Percentiles rank a stretch among this genome's conserved stretches.
Evolutionary conservation across 2,888 invertebrate genomes (phyloP).

Genomic region (Automeris io): DNA sequence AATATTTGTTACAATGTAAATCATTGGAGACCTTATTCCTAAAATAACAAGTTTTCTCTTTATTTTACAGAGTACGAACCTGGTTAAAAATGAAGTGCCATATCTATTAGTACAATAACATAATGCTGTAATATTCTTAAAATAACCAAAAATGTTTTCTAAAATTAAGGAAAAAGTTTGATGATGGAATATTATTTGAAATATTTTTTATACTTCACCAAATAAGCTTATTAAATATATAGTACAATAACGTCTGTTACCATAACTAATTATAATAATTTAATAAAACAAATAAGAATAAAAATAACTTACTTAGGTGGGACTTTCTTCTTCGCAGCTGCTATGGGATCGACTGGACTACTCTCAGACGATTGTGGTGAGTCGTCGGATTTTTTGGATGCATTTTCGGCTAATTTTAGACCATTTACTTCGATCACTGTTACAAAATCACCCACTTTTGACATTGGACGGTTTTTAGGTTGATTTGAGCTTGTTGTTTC

Average conservation of each 20-base stretch:
- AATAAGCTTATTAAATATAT: not conserved
- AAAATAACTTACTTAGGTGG: slow-evolving; percentile 76
- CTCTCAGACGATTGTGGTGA: slow-evolving; percentile 64
- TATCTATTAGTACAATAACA: too few relatives aligned
- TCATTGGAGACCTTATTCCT: too few relatives aligned
- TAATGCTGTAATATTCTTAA: too few relatives aligned
- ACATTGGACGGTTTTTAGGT: slow-evolving; percentile 69
- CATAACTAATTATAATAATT: too few relatives aligned
- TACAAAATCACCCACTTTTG: slow-evolving; percentile 82
- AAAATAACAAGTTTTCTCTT: too few relatives aligned
- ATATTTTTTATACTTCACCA: not conserved
- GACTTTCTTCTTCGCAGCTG: slow-evolving; percentile 79
- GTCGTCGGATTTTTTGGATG: slow-evolving; percentile 57
- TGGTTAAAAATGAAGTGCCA: too few relatives aligned
- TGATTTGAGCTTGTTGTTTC: slow-evolving; percentile 60
- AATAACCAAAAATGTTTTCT: too few relatives aligned
- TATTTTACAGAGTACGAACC: too few relatives aligned
- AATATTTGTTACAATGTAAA: too few relatives aligned
- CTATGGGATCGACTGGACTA: slow-evolving; percentile 73
- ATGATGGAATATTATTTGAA: too few relatives aligned
- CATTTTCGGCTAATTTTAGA: slow-evolving; percentile 76
- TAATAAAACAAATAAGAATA: not conserved
- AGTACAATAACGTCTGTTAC: too few relatives aligned
- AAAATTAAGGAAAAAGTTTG: too few relatives aligned
- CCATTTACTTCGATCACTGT: slow-evolving; percentile 94